phyloP scores from a whole-genome alignment of 2,797 vertebrate species.

The Characodon lateralis region DNA sequence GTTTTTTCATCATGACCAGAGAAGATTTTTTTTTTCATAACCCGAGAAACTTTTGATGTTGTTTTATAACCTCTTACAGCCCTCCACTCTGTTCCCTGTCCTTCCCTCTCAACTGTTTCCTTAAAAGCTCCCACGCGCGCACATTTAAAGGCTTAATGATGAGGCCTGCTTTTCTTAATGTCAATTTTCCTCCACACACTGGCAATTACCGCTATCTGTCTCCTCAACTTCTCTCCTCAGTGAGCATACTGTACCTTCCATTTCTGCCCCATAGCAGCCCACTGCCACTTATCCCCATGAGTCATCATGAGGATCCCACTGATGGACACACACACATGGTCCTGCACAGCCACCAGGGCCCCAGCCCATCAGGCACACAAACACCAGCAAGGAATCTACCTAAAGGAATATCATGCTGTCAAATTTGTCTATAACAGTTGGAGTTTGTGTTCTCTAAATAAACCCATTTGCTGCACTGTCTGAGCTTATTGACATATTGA shows the following conservation, averaged over 20 bases:
- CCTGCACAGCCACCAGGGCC: constrained; percentile 6
- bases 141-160: constrained; percentile 45
- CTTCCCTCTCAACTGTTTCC: constrained; percentile 14
- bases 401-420: constrained; percentile 40
- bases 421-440: constrained; percentile 13
- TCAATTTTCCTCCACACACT: constrained; percentile 52
- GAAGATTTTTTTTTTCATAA: constrained; percentile 34
- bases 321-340: background rate
- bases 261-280: constrained; percentile 42
- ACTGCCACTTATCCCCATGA: constrained; percentile 42
- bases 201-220: constrained; percentile 60
- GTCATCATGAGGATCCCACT: constrained; percentile 31
- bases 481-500: constrained; percentile 23
- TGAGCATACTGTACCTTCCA: constrained; percentile 30
- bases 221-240: constrained; percentile 33
- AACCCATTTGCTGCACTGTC: constrained; percentile 18
- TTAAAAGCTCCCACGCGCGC: constrained; percentile 28
- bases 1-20: constrained; percentile 35
- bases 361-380: constrained; percentile 8
- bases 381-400: constrained; percentile 20
- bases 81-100: constrained; percentile 1
- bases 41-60: constrained; percentile 51
- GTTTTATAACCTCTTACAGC: constrained; percentile 14
- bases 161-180: constrained; percentile 66
- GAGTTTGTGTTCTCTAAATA: constrained; percentile 3